Evolutionary conservation across 2,113 vertebrate species (phyloP), one percentile per base, ranked within the genome.

Genomic region (Elanus axillaris): DNA sequence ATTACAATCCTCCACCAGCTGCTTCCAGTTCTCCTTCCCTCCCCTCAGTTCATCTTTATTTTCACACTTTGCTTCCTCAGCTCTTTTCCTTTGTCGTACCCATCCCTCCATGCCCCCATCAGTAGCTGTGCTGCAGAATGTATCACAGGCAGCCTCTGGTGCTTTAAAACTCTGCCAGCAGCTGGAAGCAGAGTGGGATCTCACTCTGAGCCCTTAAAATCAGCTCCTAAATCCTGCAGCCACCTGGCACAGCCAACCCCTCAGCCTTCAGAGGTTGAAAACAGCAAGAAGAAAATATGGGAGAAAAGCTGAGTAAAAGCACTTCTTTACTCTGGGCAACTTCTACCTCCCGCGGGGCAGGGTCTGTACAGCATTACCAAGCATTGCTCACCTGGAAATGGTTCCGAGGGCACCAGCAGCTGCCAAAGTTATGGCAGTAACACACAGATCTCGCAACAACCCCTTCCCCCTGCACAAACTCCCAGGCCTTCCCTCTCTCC

Each of bases 361-460:
- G 36, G 32, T 45, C 80, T 68, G 75, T 19, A 10, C 22, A 32
- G 56, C 38, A 8, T 3, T 11, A 23, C 22, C 29, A 7, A 76
- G n/a, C 12, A 3, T 10, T 27, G 22, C 40, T 55, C 62, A 32
- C 26, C 40, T 66, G 42, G 73, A 75, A 86, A 36, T 1, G 36
- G 34, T 52, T 20, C 75, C 52, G 59, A 74, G 29, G 23, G 42
- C 45, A 55, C 38, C 59, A 2, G 58, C 16, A 82, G 31, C 63
- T 72, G 66, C 59, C 42, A n/a, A 42, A 16, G 36, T 1, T 29
- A 18, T 15, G 12, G 12, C 29, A 88, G 42, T 10, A 34, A 43
- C n/a, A 22, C 66, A 7, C 0, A 0, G 31, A 66, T 21, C 29
- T 45, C 34, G 1, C 19, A 75, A 75, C 3, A 27, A 7, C 14